Base-by-base conservation (phyloP, 2,888 invertebrate genomes). In the Drosophila infuscata region DNA sequence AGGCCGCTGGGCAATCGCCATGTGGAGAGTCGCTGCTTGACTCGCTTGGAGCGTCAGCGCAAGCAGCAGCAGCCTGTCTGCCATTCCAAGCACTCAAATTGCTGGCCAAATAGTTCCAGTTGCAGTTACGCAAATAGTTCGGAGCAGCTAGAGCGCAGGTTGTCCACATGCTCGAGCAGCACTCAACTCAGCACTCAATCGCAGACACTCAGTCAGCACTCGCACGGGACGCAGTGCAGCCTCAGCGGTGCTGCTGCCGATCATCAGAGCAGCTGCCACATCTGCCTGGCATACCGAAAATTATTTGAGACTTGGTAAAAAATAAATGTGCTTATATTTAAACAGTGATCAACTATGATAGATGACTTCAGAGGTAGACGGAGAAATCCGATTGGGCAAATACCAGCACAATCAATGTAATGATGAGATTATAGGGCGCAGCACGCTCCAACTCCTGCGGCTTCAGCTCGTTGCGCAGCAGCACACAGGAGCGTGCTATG, bases 361-460 rank as follows among this genome's bases (percentile, higher is more conserved):
- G 15, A 25, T 25, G 12, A 20, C 33, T 81, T 81, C 88, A 92
- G 65, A 93, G 88, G 74, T 91, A 93, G 61, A 88, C 83, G 8
- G 82, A 81, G 51, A 93, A 89, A 80, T 93, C 93, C 15, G 89
- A 70, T 74, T 93, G 93, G 38, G 81, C 88, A 79, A 93, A 93
- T 41, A 91, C 90, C n/a, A 89, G 81, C 0, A 91, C 89, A 67
- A 93, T 92, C n/a, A 93, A 75, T 30, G 90, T 86, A 35, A 93
- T 90, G 30, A 93, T 83, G 7, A 93, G 82, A 81, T 93, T 93
- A 53, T 89, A 92, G 6, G 93, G 92, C 25, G 86, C 82, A 1
- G 91, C 92, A 25, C 91, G 91, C 32, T 87, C 80, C 7, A 81
- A 43, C 32, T 91, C 89, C 7, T 87, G 68, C 0, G 81, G 75